Evolutionary conservation across 2,888 invertebrate genomes (phyloP).

Genomic region (Glyphotaelius pellucidus): DNA sequence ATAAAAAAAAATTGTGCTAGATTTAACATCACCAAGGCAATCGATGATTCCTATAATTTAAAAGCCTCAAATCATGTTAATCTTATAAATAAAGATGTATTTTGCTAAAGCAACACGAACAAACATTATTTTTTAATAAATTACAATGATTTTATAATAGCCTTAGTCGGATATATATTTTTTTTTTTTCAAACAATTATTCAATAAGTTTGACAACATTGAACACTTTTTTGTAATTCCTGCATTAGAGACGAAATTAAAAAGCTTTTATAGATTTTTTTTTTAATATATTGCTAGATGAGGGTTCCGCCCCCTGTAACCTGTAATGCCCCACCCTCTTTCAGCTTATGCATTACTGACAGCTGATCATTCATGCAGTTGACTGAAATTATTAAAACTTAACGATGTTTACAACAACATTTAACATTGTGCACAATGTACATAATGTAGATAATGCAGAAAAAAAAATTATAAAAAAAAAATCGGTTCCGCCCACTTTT

Average conservation of each 20-base stretch:
- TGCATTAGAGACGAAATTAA: background rate
- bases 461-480: background rate
- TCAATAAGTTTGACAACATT: background rate
- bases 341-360: background rate
- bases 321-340: background rate
- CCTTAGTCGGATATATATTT: background rate
- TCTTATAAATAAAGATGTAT: background rate
- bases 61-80: background rate
- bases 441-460: background rate
- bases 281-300: background rate
- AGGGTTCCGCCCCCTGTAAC: background rate
- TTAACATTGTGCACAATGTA: too few species aligned
- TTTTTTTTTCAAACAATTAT: background rate
- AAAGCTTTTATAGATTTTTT: background rate
- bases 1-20: background rate
- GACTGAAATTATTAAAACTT: background rate
- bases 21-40: fast-evolving
- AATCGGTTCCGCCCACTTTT: background rate
- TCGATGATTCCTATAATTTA: background rate
- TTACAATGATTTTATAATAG: background rate
- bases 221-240: background rate
- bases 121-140: background rate
- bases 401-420: background rate
- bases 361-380: background rate
- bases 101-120: background rate